Evolutionary conservation across 2,888 invertebrate genomes (phyloP), one percentile per base, ranked within the genome.

Genomic region (Lithophane semibrunnea): DNA sequence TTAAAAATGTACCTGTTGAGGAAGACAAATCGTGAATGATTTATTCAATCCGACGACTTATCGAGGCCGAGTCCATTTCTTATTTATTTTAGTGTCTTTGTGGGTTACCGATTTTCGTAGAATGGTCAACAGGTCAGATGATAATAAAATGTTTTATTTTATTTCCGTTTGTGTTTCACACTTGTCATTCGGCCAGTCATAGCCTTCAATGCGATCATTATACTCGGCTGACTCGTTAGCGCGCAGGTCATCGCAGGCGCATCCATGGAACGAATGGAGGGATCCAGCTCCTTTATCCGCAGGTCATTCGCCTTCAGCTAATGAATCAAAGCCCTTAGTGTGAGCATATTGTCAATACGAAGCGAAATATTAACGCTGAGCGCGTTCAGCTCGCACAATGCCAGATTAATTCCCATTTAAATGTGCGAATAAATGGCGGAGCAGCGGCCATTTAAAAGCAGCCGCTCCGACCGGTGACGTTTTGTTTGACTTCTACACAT

Each of bases 221-320:
- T 94, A 92, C 91, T 92, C 90, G 88, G 92, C 92, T 90, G 93
- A 93, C 94, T 96, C 95, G 95, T 96, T 96, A 95, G 93, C 93
- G 94, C 89, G 92, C 92, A 93, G 95, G 94, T 95, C 95, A 94
- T 89, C 88, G 88, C 88, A 94, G 94, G 93, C 94, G 94, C 93
- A 94, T 92, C 92, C 92, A 93, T 89, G 93, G 93, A 93, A 93
- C 94, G 94, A 95, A 94, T 93, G 93, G 90, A 93, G 91, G 93
- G 94, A 93, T 94, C 93, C 94, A 94, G 91, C 91, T 93, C 94
- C 93, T 95, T 96, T 96, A 95, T 95, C 87, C 91, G 82, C 77
- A 88, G 96, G 95, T 94, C 96, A 92, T 96, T 96, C 92, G 93
- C 95, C 95, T 92, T 90, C 90, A 83, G 93, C 93, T 96, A 96